Conservation (phyloP, 2,797 vertebrate species). For the Xyrichtys novacula region DNA sequence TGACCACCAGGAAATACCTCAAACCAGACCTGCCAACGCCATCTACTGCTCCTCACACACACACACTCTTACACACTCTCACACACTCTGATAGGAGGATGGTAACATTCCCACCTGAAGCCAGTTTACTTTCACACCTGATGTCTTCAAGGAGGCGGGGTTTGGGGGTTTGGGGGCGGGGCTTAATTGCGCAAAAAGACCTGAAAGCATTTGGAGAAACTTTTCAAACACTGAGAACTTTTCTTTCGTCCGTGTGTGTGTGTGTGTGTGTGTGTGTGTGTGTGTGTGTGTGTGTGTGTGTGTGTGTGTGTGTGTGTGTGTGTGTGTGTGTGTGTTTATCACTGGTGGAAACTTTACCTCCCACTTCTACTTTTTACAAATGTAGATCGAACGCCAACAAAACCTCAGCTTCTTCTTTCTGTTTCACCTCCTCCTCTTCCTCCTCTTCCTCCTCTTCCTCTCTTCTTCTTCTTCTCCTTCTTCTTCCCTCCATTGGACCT, state of each 20-base stretch:
- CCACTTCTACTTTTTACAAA: slow-evolving; percentile 54
- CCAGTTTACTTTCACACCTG: slow-evolving; percentile 61
- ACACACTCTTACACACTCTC: slow-evolving; percentile 19
- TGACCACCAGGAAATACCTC: slow-evolving; percentile 82
- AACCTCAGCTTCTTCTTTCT: slow-evolving; percentile 64
- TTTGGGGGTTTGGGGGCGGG: slow-evolving; percentile 10
- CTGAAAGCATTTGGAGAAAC: slow-evolving; percentile 51
- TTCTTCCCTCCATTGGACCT: slow-evolving; percentile 67
- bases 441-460: neutral
- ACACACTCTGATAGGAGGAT: slow-evolving; percentile 25
- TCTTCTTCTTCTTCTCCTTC: neutral
- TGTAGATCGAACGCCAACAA: slow-evolving; percentile 48
- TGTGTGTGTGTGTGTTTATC: slow-evolving; percentile 16
- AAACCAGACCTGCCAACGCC: slow-evolving; percentile 75
- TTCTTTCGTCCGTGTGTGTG: slow-evolving; percentile 20
- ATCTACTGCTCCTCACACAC: slow-evolving; percentile 14
- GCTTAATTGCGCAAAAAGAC: slow-evolving; percentile 30
- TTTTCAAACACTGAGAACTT: slow-evolving; percentile 34
- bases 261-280: neutral
- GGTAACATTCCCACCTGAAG: slow-evolving; percentile 58
- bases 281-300: slow-evolving; percentile 4
- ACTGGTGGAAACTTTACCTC: slow-evolving; percentile 45
- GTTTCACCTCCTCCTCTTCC: slow-evolving; percentile 4
- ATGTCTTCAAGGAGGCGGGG: slow-evolving; percentile 60
- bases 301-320: neutral